Base-by-base conservation (phyloP, 2,888 invertebrate genomes). In the Diploptera punctata region DNA sequence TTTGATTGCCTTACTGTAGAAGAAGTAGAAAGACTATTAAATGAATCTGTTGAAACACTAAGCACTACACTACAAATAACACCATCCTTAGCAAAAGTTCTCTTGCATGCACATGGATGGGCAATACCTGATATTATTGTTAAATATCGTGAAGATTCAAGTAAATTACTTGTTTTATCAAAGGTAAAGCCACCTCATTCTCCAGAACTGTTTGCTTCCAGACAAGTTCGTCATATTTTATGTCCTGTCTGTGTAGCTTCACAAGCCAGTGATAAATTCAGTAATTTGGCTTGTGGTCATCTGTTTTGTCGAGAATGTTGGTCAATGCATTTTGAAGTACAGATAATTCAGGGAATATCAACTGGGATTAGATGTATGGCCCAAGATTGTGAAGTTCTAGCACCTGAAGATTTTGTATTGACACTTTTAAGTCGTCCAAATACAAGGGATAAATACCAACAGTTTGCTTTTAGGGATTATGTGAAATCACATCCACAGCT, bases 321-420 rank as follows among this genome's bases (percentile, higher is more conserved):
- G 99, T 90, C 91, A 74, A 92, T 90, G 87, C 96, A 97, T 87
- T 96, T 98, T 84, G 96, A 98, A 88, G 93, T 96, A 80, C 98
- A 98, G 89, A 95, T 98, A 78, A 90, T 89, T 83, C 94, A 95
- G 85, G 95, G 96, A 84, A 87, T 87, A 70, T 87, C 88, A 18
- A 88, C 91, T 86, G 95, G 93, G 77, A 97, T 99, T 79, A 94
- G 96, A 80, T 99, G 99, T 84, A 99, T 99, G 99, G 96, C 95
- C 60, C 92, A 92, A 80, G 93, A 93, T 76, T 99, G 99, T 85
- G 92, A 93, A 81, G 92, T 98, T 49, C 87, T 97, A 77, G 96
- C 94, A n/a, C 96, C 98, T 7, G 98, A 98, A 86, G 97, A 98
- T 83, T 95, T 98, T 87, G 96, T 97, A 19, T 86, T 97, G 73